A percentile compares a stretch with the other conserved stretches of the same genome.
These are phyloP conservation scores for Chrysina gloriosa DNA, from an alignment of 2,888 invertebrate species.

Conservation along the genomic window DNA sequence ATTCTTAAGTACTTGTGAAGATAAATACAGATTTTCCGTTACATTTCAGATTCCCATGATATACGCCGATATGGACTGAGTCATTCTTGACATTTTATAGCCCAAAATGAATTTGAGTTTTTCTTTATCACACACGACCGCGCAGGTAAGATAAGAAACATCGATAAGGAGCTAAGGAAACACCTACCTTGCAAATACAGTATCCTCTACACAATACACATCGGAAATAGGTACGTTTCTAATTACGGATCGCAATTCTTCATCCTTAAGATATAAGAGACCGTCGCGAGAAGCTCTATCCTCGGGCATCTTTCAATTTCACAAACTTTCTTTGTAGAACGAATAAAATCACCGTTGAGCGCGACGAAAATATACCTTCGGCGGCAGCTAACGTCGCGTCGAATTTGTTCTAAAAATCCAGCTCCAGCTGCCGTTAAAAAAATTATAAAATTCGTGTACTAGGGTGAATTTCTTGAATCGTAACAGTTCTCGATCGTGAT, in stretches of 20 bases:
- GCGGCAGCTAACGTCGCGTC: conserved; percentile 22
- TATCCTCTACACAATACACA: conserved; percentile 84
- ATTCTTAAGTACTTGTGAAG: no score
- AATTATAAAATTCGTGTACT: conserved; percentile 31
- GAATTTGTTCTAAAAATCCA: conserved; percentile 20
- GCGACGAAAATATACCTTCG: conserved; percentile 28
- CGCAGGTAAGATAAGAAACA: conserved; percentile 4
- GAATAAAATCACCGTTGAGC: conserved; percentile 12
- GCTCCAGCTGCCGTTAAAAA: conserved; percentile 29
- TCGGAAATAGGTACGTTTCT: conserved; percentile 80
- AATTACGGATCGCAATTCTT: conserved; percentile 75
- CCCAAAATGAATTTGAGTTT: background rate
- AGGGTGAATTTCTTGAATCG: conserved; percentile 31
- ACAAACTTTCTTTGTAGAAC: conserved; percentile 3
- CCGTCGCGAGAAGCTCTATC: conserved; percentile 75
- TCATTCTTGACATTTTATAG: conserved; percentile 15
- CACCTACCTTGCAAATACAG: conserved; percentile 85
- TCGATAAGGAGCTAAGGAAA: conserved; percentile 3
- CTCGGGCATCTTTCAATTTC: conserved; percentile 66
- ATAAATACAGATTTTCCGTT: no score
- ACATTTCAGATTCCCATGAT: no score
- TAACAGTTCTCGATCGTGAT: conserved; percentile 2
- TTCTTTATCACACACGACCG: background rate
- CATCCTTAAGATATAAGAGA: conserved; percentile 77
- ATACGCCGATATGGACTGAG: conserved; percentile 4